These are phyloP conservation scores for Meloidogyne exigua DNA, from an alignment of 1,140 invertebrate genomes.

Conservation along the genomic window DNA sequence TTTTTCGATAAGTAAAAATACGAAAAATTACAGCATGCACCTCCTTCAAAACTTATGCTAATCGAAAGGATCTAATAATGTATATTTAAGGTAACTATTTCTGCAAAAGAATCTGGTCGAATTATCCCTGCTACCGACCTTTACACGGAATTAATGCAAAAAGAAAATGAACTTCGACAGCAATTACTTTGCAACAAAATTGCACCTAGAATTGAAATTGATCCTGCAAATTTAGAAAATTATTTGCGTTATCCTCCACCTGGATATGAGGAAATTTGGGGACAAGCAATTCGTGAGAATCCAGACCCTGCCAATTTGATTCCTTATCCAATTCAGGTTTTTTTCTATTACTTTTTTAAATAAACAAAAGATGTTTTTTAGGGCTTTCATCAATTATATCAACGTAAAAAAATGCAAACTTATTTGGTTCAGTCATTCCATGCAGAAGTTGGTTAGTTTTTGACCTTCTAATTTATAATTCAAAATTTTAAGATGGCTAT, in stretches of 20 bases:
- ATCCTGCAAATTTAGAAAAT: slow-evolving; percentile 31
- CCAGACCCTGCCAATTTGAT: slow-evolving; percentile 38
- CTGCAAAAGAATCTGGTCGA: slow-evolving; percentile 11
- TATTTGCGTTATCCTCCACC: slow-evolving; percentile 35
- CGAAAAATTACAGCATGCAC: too few species aligned
- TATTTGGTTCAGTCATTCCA: slow-evolving; percentile 22
- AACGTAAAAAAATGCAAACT: slow-evolving; percentile 40
- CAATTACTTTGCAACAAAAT: slow-evolving; percentile 33
- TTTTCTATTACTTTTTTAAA: neutral
- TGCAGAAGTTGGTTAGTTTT: slow-evolving; percentile 19
- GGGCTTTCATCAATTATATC: slow-evolving; percentile 32
- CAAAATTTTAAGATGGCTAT: neutral
- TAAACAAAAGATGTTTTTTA: neutral
- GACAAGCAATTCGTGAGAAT: slow-evolving; percentile 34
- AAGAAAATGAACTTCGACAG: slow-evolving; percentile 23
- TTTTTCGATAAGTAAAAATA: too few species aligned
- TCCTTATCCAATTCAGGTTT: slow-evolving; percentile 38
- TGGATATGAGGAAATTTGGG: slow-evolving; percentile 39
- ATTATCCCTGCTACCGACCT: slow-evolving; percentile 23
- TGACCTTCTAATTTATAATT: neutral
- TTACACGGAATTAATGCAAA: slow-evolving; percentile 36
- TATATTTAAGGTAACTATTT: neutral
- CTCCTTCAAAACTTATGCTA: too few species aligned
- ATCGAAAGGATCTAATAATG: too few species aligned
- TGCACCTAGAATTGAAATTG: slow-evolving; percentile 37